A percentile compares a stretch with the other conserved stretches of the same genome.
Evolutionary conservation across 2,113 vertebrate genomes (phyloP).

Genomic region (Numida meleagris): DNA sequence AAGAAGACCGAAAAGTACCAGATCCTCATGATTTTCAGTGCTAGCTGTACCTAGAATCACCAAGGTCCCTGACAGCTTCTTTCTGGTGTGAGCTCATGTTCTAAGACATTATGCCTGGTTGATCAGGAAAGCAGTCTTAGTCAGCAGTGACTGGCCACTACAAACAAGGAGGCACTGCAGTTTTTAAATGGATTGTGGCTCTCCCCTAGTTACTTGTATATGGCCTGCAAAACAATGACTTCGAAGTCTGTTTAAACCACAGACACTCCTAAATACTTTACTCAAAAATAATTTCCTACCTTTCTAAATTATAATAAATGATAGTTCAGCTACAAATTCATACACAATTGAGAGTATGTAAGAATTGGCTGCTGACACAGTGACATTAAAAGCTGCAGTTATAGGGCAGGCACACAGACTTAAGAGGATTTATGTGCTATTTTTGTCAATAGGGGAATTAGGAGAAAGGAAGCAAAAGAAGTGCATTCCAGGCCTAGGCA

Average conservation of each 20-base stretch:
- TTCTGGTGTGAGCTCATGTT: neutral
- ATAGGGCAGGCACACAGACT: neutral
- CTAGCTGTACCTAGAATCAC: neutral
- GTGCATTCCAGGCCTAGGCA: neutral
- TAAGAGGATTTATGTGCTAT: conserved; percentile 40
- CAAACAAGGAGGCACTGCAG: neutral
- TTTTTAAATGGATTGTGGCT: neutral
- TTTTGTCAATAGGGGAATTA: conserved; percentile 27
- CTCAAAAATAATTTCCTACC: neutral
- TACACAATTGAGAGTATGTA: neutral
- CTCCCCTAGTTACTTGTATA: neutral
- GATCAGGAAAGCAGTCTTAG: neutral
- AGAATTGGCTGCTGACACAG: neutral
- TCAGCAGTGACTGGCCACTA: accelerated
- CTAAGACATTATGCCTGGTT: neutral
- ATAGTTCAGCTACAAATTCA: neutral
- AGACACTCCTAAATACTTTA: neutral
- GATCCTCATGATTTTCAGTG: neutral
- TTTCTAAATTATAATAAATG: neutral
- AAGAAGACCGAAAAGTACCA: neutral
- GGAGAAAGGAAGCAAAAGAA: conserved; percentile 15
- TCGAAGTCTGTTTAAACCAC: neutral
- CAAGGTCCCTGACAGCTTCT: neutral
- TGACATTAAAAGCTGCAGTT: conserved; percentile 18
- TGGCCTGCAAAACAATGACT: neutral